Evolutionary conservation across 2,113 vertebrate genomes (phyloP), one percentile per base, ranked within the genome.

Genomic region (Cynopterus brachyotis): DNA sequence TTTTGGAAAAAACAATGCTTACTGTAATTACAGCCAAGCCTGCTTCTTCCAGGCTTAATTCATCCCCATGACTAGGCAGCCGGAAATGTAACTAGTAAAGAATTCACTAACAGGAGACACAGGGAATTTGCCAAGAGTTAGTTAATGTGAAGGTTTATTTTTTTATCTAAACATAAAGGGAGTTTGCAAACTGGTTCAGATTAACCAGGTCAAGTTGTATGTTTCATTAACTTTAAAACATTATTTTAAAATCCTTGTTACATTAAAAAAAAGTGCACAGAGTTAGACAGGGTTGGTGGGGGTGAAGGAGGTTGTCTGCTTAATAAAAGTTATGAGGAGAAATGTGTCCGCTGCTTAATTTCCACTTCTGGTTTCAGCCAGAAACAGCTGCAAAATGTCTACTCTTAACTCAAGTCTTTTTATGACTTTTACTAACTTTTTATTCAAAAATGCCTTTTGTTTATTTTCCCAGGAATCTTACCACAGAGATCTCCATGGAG

Each of bases 11-110:
- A n/a, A 79, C 96, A 97, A 96, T 96, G 42, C 95, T 98, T 98
- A 96, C 97, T 98, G 82, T 98, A 98, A 98, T 98, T 98, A 98
- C 89, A 98, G 40, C 95, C 98, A 98, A 92, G 92, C 93, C 96
- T 95, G 35, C 47, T 97, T 98, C 86, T 96, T 95, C 94, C 96
- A 93, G 83, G 42, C 95, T 97, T 96, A 35, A 66, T 93, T 98
- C 89, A 91, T 97, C 95, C 97, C 45, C 55, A 84, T 96, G 98
- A 97, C 94, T 97, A 89, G 94, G 82, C 47, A 98, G 93, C 92
- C 67, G 79, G 94, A 97, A 98, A 92, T 96, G 95, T 98, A 94
- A 40, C 82, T 84, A 97, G 91, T 96, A 45, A 98, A 98, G 97
- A 95, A 97, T 95, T 94, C 89, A 40, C 24, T 95, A 95, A 97